Percentiles rank a stretch among this genome's conserved stretches.
Conservation (phyloP, 2,888 invertebrate species). For the Drosophila engyochracea region DNA sequence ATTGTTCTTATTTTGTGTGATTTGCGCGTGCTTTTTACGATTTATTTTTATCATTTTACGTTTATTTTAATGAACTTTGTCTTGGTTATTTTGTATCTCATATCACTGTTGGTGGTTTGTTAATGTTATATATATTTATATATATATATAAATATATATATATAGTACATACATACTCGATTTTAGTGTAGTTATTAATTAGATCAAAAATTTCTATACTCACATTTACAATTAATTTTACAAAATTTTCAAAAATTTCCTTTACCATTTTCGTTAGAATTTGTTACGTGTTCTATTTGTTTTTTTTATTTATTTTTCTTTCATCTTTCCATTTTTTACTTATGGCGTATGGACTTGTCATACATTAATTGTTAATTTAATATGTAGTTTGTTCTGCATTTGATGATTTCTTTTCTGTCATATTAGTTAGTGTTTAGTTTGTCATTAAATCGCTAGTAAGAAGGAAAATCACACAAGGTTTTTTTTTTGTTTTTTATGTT, state of each 20-base stretch:
- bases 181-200: conserved; percentile 49
- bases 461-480: conserved; percentile 74
- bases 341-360: conserved; percentile 68
- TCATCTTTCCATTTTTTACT: conserved; percentile 10
- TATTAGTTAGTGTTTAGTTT: conserved; percentile 28
- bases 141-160: conserved; percentile 17
- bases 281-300: conserved; percentile 56
- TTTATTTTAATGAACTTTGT: conserved; percentile 44
- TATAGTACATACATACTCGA: conserved; percentile 11
- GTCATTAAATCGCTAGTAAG: conserved; percentile 69
- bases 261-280: conserved; percentile 20
- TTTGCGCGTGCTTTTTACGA: conserved; percentile 24
- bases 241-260: conserved; percentile 65
- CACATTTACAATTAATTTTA: conserved; percentile 73
- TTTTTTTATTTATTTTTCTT: not conserved
- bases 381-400: conserved; percentile 37
- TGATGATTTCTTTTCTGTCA: conserved; percentile 31
- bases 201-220: conserved; percentile 66
- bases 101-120: conserved; percentile 82
- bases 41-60: conserved; percentile 11
- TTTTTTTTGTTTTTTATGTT: conserved; percentile 37
- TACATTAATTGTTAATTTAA: conserved; percentile 48
- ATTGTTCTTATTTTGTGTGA: conserved; percentile 21
- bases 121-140: conserved; percentile 58
- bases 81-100: conserved; percentile 66